These are phyloP conservation scores for Montipora capricornis DNA, from an alignment of 64 coral and sea anemone genomes.

Conservation along the genomic window DNA sequence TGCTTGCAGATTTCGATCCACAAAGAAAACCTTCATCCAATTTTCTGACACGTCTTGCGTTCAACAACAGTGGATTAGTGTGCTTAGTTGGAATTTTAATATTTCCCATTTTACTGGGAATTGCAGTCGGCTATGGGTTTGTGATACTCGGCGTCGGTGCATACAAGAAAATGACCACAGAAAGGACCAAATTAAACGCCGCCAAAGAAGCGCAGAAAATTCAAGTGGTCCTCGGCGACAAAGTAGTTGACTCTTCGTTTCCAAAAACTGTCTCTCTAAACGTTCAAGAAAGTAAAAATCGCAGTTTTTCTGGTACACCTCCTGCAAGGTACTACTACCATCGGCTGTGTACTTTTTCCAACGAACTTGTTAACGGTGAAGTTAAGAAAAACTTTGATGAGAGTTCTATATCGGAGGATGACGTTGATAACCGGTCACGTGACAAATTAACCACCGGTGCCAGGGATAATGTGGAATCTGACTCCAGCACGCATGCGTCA, in stretches of 20 bases:
- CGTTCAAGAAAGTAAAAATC: slow-evolving; percentile 70
- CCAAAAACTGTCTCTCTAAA: slow-evolving; percentile 86
- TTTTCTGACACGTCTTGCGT: slow-evolving; percentile 79
- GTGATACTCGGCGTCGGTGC: slow-evolving; percentile 77
- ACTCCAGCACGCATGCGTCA: slow-evolving; percentile 75
- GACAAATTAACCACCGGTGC: slow-evolving; percentile 1
- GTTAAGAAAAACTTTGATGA: slow-evolving; percentile 37
- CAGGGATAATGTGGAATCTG: slow-evolving; percentile 27
- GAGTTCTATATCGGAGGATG: slow-evolving; percentile 24
- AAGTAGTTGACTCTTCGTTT: slow-evolving; percentile 86
- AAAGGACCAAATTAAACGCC: slow-evolving; percentile 52
- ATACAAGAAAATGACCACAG: slow-evolving; percentile 70
- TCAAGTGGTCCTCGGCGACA: slow-evolving; percentile 85
- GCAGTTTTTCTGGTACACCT: slow-evolving; percentile 14
- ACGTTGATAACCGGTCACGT: slow-evolving; percentile 39
- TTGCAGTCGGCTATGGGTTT: slow-evolving; percentile 82
- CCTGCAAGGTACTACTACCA: slow-evolving; percentile 77
- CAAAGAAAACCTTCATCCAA: slow-evolving; percentile 79
- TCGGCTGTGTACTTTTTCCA: slow-evolving; percentile 62
- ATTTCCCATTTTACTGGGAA: slow-evolving; percentile 82
- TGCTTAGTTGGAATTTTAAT: slow-evolving; percentile 80
- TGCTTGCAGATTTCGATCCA: slow-evolving; percentile 86
- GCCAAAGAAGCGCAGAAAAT: slow-evolving; percentile 65
- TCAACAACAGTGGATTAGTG: slow-evolving; percentile 86
- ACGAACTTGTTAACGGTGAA: slow-evolving; percentile 54